Conservation (phyloP, 2,888 invertebrate species). For the Drosophila aldrichi region DNA sequence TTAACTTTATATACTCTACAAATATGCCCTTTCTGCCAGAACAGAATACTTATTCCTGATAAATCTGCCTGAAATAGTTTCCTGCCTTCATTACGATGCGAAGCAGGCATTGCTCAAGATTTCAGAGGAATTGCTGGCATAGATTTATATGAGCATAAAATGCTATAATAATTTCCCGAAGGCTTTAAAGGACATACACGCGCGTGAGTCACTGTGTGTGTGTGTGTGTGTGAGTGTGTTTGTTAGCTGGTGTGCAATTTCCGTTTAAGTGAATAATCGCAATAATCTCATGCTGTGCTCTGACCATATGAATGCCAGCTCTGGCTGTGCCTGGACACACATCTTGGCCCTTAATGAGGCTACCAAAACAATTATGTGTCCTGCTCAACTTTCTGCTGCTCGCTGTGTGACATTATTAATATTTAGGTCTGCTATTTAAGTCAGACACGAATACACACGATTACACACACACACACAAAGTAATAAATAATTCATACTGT, state of each 20-base stretch:
- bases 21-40: background rate
- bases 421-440: constrained; percentile 55
- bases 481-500: constrained; percentile 55
- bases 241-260: constrained; percentile 29
- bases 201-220: background rate
- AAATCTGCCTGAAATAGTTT: background rate
- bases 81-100: constrained; percentile 6
- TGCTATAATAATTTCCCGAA: constrained; percentile 21
- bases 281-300: constrained; percentile 54
- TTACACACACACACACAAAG: background rate
- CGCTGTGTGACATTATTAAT: constrained; percentile 55
- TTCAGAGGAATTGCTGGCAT: constrained; percentile 5
- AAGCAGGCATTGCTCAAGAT: constrained; percentile 1
- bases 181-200: constrained; percentile 37
- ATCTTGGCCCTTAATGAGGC: constrained; percentile 56
- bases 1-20: background rate
- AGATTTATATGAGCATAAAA: constrained; percentile 22
- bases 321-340: constrained; percentile 36
- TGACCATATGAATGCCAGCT: constrained; percentile 31
- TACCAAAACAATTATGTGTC: constrained; percentile 58
- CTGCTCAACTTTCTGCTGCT: constrained; percentile 16
- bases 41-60: background rate
- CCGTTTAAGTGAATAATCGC: constrained; percentile 55
- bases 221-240: background rate
- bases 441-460: constrained; percentile 27